phyloP scores from a whole-genome alignment of 2,888 invertebrate species.

The Xylota sylvarum region DNA sequence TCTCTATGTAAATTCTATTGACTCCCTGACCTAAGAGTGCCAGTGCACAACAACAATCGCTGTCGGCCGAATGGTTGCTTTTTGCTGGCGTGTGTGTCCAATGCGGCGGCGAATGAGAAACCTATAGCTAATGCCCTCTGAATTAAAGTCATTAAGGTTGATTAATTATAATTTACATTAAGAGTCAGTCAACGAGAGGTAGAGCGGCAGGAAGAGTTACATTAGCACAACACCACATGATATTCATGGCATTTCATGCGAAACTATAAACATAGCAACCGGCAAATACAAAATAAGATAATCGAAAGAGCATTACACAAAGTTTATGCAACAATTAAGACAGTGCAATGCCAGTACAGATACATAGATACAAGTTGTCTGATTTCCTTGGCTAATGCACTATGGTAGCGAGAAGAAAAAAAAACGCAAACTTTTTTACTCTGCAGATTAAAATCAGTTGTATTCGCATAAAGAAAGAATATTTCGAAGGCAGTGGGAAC shows the following conservation, averaged over 20 bases:
- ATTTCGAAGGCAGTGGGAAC: not conserved
- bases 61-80: no score
- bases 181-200: conserved; percentile 6
- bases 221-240: conserved; percentile 41
- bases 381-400: conserved; percentile 53
- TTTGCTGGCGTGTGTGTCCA: conserved; percentile 22
- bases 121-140: conserved; percentile 54
- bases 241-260: conserved; percentile 44
- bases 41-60: conserved; percentile 38
- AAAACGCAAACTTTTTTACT: conserved; percentile 15
- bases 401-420: conserved; percentile 17
- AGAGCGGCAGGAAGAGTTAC: conserved; percentile 4
- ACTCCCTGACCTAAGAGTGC: conserved; percentile 60
- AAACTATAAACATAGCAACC: conserved; percentile 40
- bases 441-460: conserved; percentile 43
- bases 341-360: conserved; percentile 38
- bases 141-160: conserved; percentile 72
- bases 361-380: conserved; percentile 42
- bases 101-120: not conserved
- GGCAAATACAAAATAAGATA: not conserved
- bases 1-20: conserved; percentile 69
- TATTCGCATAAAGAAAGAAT: conserved; percentile 41
- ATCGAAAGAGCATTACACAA: conserved; percentile 32
- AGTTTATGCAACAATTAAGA: conserved; percentile 67
- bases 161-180: conserved; percentile 65